These are phyloP conservation scores for Furnarius figulus DNA, from an alignment of 2,113 vertebrate species.

Conservation along the genomic window DNA sequence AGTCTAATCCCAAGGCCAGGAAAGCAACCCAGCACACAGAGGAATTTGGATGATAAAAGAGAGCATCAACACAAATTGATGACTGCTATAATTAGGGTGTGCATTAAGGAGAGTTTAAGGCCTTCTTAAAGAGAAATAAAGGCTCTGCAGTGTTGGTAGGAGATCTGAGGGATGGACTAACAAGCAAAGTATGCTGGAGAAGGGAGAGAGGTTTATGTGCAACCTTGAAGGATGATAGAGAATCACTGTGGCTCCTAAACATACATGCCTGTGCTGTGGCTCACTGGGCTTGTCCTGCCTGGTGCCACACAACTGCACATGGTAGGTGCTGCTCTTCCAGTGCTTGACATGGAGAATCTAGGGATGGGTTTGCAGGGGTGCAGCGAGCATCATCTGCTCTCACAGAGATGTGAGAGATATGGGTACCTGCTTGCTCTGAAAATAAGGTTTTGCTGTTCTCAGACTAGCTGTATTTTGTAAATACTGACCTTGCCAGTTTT, in stretches of 20 bases:
- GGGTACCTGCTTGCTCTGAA: not conserved
- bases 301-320: rapidly evolving
- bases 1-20: not conserved
- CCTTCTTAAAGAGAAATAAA: not conserved
- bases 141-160: not conserved
- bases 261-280: rapidly evolving
- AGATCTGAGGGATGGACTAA: not conserved
- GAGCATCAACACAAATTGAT: not conserved
- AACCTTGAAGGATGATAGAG: not conserved
- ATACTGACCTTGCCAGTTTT: not conserved
- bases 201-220: not conserved
- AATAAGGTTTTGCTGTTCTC: not conserved
- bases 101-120: not conserved
- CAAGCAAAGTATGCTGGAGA: not conserved
- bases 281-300: rapidly evolving
- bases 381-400: not conserved
- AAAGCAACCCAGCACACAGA: not conserved
- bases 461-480: not conserved
- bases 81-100: not conserved
- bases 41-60: not conserved
- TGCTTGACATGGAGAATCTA: rapidly evolving
- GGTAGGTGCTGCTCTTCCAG: not conserved
- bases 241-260: not conserved
- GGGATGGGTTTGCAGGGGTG: not conserved
- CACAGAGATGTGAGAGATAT: not conserved